Percentiles rank a stretch among this genome's conserved stretches.
These are phyloP conservation scores for Acanthosepion lycidas DNA, from an alignment of 2,888 invertebrate genomes.

Conservation along the genomic window DNA sequence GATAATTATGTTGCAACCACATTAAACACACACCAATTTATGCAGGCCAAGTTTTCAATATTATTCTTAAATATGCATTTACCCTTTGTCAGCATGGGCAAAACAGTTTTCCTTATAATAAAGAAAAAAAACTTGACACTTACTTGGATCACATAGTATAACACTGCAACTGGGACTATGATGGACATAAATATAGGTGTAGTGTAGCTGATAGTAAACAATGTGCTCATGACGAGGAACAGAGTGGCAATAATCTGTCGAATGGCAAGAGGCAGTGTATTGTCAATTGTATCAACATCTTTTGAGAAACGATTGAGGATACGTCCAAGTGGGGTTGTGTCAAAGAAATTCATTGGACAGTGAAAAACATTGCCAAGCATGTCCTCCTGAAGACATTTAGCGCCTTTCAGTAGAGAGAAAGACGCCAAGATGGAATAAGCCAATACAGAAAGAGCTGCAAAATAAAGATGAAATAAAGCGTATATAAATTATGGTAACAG, in stretches of 20 bases:
- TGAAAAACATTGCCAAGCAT: constrained; percentile 67
- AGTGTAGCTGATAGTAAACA: constrained; percentile 65
- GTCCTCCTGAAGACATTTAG: constrained; percentile 65
- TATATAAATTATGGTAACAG: too few relatives aligned
- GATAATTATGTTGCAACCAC: too few relatives aligned
- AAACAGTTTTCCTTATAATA: too few relatives aligned
- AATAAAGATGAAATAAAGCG: neutral
- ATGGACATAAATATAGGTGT: constrained; percentile 66
- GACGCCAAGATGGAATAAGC: neutral
- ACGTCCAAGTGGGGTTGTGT: constrained; percentile 67
- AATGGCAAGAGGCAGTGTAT: constrained; percentile 54
- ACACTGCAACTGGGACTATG: constrained; percentile 63
- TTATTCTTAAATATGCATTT: too few relatives aligned
- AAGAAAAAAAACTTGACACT: constrained; percentile 23
- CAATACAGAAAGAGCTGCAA: neutral
- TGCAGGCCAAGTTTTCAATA: too few relatives aligned
- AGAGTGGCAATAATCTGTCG: constrained; percentile 59
- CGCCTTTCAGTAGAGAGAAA: neutral
- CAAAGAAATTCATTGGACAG: constrained; percentile 71
- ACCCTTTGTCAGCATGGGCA: too few relatives aligned
- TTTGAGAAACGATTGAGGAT: constrained; percentile 69
- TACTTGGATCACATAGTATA: constrained; percentile 72
- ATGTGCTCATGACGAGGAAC: constrained; percentile 59
- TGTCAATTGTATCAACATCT: constrained; percentile 67
- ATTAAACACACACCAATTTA: too few relatives aligned